Evolutionary conservation across 2,888 invertebrate genomes (phyloP).

Genomic region (Halictus ligatus): DNA sequence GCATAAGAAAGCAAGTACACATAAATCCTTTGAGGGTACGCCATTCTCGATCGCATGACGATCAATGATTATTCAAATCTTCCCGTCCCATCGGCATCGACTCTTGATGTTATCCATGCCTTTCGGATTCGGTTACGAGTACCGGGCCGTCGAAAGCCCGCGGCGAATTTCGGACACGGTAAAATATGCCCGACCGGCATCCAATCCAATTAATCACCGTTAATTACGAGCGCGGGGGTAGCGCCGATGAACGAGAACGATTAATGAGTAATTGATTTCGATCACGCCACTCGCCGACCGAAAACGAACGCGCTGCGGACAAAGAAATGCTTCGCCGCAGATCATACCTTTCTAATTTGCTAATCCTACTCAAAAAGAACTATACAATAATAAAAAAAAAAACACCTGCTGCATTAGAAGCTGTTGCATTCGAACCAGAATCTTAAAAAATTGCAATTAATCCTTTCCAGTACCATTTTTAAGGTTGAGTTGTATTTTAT

Average conservation of each 20-base stretch:
- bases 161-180: conserved; percentile 74
- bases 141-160: conserved; percentile 56
- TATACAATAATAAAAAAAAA: background rate
- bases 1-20: background rate
- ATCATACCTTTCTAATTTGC: conserved; percentile 41
- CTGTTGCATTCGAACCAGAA: background rate
- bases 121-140: conserved; percentile 48
- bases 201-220: conserved; percentile 80
- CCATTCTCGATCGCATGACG: conserved; percentile 70
- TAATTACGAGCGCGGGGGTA: conserved; percentile 80
- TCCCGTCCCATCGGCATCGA: conserved; percentile 49
- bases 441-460: background rate
- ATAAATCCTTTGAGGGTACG: conserved; percentile 12
- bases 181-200: conserved; percentile 73
- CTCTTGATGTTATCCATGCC: conserved; percentile 46
- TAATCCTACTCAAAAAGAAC: background rate
- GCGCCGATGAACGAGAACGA: conserved; percentile 73
- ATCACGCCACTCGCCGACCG: conserved; percentile 78
- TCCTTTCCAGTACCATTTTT: background rate
- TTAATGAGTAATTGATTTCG: conserved; percentile 82
- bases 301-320: conserved; percentile 57
- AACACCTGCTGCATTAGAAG: no score
- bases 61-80: conserved; percentile 75
- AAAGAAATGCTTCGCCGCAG: conserved; percentile 48
- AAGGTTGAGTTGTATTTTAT: background rate